Base-by-base conservation (phyloP, 2,113 vertebrate genomes). In the Sciurus niger region DNA sequence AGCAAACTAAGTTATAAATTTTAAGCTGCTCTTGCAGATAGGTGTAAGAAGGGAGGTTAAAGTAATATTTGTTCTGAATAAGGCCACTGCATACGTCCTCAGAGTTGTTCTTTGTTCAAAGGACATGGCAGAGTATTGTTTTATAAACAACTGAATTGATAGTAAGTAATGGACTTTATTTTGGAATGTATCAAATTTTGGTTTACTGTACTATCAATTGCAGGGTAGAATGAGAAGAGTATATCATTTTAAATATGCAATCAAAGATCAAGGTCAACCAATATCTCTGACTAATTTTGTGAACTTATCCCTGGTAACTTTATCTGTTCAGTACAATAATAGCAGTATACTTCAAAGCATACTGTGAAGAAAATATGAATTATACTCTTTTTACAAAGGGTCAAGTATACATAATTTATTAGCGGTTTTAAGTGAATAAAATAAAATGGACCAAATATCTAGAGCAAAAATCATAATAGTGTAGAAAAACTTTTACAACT, bases 1-100 rank as follows among this genome's bases (percentile, higher is more conserved):
- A 84, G 13, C 30, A 84, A 95, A 40, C 53, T 67, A 55, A 70
- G 9, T 85, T 94, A 73, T 53, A 86, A 28, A 65, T 95, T 89
- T 63, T 91, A 93, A 91, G 16, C 32, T 58, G 17, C 10, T 79
- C 17, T 13, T 53, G 2, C 28, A 6, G 1, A 46, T 48, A 53
- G 30, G 4, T 11, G 24, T 51, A 84, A 90, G 30, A 53, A 93
- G 2, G 34, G 4, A 68, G 4, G 2, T 17, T 28, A 65, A 84
- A 91, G 25, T 34, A 84, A 85, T 78, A n/a, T 76, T 93, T 65
- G 24, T 77, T 25, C 32, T 83, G 25, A 87, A 32, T 68, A 79
- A 90, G 10, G 14, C 34, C n/a, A 79, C 28, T 16, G 40, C 25
- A 30, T 84, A 76, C 55, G 6, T 60, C 7, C 11, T 28, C 25